Evolutionary conservation across 2,888 invertebrate genomes (phyloP).

Genomic region (Parascotia fuliginaria): DNA sequence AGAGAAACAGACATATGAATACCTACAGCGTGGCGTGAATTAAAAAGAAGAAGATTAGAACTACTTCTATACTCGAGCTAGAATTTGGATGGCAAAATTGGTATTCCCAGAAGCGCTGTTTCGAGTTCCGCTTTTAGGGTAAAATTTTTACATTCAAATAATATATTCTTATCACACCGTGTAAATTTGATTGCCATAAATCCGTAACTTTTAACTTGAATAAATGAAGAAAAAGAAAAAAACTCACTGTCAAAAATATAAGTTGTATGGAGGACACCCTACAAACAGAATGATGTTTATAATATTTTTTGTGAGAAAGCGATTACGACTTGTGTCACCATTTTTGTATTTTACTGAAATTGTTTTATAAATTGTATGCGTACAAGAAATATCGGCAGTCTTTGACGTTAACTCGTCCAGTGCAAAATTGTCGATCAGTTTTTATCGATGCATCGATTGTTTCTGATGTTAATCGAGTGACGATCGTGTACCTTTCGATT

Average conservation of each 20-base stretch:
- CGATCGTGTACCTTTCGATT: constrained; percentile 40
- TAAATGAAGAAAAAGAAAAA: too few relatives aligned
- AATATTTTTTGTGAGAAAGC: constrained; percentile 42
- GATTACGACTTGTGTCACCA: constrained; percentile 40
- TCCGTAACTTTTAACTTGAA: too few relatives aligned
- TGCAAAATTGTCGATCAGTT: constrained; percentile 52
- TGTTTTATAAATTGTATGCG: constrained; percentile 48
- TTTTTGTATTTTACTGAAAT: constrained; percentile 53
- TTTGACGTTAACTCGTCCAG: constrained; percentile 41
- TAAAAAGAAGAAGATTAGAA: too few relatives aligned
- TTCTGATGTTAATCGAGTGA: constrained; percentile 54
- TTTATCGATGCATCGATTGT: constrained; percentile 57
- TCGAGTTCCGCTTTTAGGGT: too few relatives aligned
- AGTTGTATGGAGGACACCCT: constrained; percentile 12
- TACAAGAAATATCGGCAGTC: constrained; percentile 46
- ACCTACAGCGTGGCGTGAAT: too few relatives aligned
- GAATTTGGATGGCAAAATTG: too few relatives aligned
- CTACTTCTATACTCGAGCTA: too few relatives aligned
- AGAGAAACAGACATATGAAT: too few relatives aligned
- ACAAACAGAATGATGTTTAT: constrained; percentile 29
- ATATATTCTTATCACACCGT: too few relatives aligned
- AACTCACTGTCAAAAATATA: not conserved
- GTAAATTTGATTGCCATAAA: too few relatives aligned
- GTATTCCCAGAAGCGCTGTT: too few relatives aligned
- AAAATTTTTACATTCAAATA: too few relatives aligned